Base-by-base conservation (phyloP, 2,113 vertebrate species). In the Pachyramphus minor region DNA sequence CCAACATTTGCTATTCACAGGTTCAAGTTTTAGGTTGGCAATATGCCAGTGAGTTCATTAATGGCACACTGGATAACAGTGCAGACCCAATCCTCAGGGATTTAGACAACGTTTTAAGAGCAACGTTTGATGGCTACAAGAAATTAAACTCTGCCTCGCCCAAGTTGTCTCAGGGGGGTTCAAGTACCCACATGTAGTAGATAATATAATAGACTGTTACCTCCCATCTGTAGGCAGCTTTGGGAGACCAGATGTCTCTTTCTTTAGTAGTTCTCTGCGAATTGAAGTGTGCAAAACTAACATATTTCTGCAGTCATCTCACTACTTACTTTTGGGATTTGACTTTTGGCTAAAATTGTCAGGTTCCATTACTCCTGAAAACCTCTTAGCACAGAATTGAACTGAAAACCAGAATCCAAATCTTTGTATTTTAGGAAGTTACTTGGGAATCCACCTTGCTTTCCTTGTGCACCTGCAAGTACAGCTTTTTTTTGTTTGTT, bases 161-260 rank as follows among this genome's bases (percentile, higher is more conserved):
- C 0, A 4, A 83, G 45, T n/a, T 88, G 50, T 83, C 88, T 92
- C 42, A 20, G 31, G 12, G 12, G n/a, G 37, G 12, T 92, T 83
- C 45, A 53, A 83, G 59, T 58, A 83, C 92, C 82, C 75, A 64
- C 53, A n/a, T 19, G 49, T 24, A 84, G 50, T 27, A 89, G 92
- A 69, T 74, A 92, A 86, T 37, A 27, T 10, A 93, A 84, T 14
- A 73, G 71, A 12, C 78, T 67, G 59, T 84, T 92, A 55, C 80
- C 73, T 87, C 41, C 42, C 31, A 12, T 50, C 19, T 56, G 1
- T 8, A 63, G 63, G 66, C 67, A 88, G 75, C 53, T 89, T 71
- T 81, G 56, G 72, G 72, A 96, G 83, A 77, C 79, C 86, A 92
- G 79, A 89, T 84, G 90, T 88, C 76, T 96, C 72, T 63, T 53